phyloP scores from a whole-genome alignment of 2,797 vertebrate species.

The Ataeniobius toweri region DNA sequence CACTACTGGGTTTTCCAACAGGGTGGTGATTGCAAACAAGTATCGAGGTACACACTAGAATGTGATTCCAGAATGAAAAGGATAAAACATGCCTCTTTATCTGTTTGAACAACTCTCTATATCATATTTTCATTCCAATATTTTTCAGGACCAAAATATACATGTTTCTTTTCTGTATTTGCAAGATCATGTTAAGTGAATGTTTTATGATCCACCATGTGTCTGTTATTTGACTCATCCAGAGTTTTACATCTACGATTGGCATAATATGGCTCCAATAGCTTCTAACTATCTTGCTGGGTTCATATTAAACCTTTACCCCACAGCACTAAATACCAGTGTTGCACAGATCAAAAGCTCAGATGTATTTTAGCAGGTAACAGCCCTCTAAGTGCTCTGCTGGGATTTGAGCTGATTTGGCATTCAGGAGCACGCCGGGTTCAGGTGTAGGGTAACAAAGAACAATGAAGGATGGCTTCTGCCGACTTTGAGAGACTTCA shows the following conservation, averaged over 20 bases:
- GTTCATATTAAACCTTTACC: background rate
- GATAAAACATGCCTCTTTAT: too few relatives aligned
- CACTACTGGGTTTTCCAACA: too few relatives aligned
- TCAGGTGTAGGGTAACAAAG: conserved; percentile 64
- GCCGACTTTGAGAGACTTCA: conserved; percentile 26
- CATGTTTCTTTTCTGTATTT: background rate
- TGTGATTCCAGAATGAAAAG: too few relatives aligned
- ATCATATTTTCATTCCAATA: background rate
- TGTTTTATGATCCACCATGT: background rate
- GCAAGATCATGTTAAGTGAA: background rate
- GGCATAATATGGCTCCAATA: background rate
- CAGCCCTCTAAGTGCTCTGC: conserved; percentile 14
- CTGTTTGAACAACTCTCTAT: too few relatives aligned
- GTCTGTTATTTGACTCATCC: background rate
- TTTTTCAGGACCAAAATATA: background rate
- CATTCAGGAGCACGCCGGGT: conserved; percentile 35
- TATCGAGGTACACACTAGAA: too few relatives aligned
- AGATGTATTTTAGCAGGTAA: conserved; percentile 8
- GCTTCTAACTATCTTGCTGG: background rate
- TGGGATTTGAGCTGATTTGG: conserved; percentile 44
- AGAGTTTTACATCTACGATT: background rate
- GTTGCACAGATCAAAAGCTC: conserved; percentile 37
- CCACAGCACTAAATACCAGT: conserved; percentile 16
- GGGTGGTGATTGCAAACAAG: too few relatives aligned
- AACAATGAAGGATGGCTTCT: conserved; percentile 26